Percentiles rank a stretch among this genome's conserved stretches.
Evolutionary conservation across 2,113 vertebrate species (phyloP).

Genomic region (Urocitellus parryii): DNA sequence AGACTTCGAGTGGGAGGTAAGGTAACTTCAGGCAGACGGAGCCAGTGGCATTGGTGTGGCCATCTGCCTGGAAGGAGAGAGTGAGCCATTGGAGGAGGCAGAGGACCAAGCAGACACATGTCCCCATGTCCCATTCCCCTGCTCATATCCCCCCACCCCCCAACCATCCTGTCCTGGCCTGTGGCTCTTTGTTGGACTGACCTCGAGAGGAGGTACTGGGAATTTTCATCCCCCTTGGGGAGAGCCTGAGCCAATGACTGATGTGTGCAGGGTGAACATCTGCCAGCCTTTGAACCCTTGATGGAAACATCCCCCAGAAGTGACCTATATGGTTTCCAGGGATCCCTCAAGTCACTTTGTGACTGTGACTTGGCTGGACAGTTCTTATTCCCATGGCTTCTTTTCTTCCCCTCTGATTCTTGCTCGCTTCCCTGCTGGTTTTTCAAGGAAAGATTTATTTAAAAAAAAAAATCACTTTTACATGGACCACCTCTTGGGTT

Average conservation of each 20-base stretch:
- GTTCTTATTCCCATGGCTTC: background rate
- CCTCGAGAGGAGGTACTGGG: background rate
- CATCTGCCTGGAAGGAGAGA: background rate
- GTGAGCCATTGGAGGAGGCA: background rate
- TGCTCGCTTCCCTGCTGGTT: background rate
- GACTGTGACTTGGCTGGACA: background rate
- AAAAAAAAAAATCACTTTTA: background rate
- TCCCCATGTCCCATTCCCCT: rapidly evolving
- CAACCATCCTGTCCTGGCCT: rapidly evolving
- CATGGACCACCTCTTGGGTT: background rate
- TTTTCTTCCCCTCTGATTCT: background rate
- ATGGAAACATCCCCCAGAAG: background rate
- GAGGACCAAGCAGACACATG: background rate
- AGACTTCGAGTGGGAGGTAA: background rate
- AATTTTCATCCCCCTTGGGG: background rate
- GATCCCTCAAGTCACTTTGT: background rate
- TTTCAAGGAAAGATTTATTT: background rate
- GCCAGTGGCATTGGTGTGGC: background rate
- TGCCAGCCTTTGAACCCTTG: no score
- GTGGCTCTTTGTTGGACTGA: background rate
- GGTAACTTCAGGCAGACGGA: background rate
- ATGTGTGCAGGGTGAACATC: background rate
- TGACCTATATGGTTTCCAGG: background rate
- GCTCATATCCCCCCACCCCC: rapidly evolving
- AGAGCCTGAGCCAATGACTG: background rate